Evolutionary conservation across 2,888 invertebrate genomes (phyloP), one percentile per base, ranked within the genome.

Genomic region (Brenthis ino): DNA sequence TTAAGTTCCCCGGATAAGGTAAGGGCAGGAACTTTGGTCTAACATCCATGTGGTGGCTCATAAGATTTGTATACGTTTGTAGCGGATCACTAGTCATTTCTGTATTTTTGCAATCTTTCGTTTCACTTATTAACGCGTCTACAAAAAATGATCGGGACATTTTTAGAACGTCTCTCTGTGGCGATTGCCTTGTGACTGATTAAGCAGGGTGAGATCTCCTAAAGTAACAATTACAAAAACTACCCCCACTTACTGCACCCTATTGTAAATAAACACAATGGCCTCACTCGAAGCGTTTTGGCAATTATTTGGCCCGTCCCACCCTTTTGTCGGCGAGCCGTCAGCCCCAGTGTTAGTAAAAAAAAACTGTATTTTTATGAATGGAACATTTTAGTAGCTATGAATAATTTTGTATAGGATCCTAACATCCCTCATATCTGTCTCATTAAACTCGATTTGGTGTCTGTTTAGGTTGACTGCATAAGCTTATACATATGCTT

Each of bases 71-170:
- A 74, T 92, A 88, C n/a, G 87, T 81, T 72, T 88, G 78, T 70
- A 88, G 75, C 75, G 88, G 73, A 82, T 94, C 89, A 85, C 87
- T 84, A 75, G 88, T 74, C 79, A 88, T 76, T 73, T 88, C 85
- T 67, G 82, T 77, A 78, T 86, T 86, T 77, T 88, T 87, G 60
- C 85, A 86, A 69, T 93, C 91, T 76, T 95, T 94, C 56, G 94
- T 83, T 68, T 94, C 94, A 89, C 95, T 95, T 75, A 97, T 96
- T 68, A 97, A 87, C 64, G 97, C 95, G 81, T 97, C 97, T 81
- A 97, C 96, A 68, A 96, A 86, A 82, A 97, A 97, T 75, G 96
- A 97, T 76, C 96, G 95, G 71, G 97, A 97, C 96, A 97, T 97
- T 78, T 90, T 75, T 67, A 56, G 58, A 50, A 64, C 70, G 70